Evolutionary conservation across 2,888 invertebrate genomes (phyloP).

Genomic region (Brassicogethes aeneus): DNA sequence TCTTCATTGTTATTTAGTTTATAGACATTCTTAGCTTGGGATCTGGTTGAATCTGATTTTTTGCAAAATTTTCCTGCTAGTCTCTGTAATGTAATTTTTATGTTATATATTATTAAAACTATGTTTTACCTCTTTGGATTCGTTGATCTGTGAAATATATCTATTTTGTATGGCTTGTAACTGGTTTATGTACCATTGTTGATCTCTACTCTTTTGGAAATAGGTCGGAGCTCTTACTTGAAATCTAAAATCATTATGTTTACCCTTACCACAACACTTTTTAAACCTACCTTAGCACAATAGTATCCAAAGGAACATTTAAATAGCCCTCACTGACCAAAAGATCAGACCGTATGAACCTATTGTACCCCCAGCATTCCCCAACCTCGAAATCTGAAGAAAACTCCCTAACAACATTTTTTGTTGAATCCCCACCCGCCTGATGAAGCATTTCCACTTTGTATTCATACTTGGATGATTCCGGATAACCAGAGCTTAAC

Average conservation of each 20-base stretch:
- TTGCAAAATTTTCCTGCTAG: too few species aligned
- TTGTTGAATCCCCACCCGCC: conserved; percentile 68
- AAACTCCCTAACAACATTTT: conserved; percentile 89
- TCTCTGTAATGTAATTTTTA: too few species aligned
- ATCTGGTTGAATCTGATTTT: too few species aligned
- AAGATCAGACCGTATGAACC: conserved; percentile 84
- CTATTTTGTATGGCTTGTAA: conserved; percentile 72
- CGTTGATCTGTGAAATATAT: conserved; percentile 71
- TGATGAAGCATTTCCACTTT: conserved; percentile 93
- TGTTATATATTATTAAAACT: too few species aligned
- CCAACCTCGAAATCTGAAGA: conserved; percentile 94
- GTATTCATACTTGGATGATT: conserved; percentile 92
- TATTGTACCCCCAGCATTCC: conserved; percentile 94
- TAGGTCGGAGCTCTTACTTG: conserved; percentile 91
- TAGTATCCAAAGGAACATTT: conserved; percentile 72
- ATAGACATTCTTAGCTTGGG: too few species aligned
- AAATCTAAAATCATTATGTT: conserved; percentile 51
- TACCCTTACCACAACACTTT: too few species aligned
- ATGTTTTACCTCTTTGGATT: conserved; percentile 78
- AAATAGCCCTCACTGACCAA: conserved; percentile 86
- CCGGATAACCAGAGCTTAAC: conserved; percentile 80
- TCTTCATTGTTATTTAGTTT: too few species aligned
- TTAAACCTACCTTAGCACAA: conserved; percentile 70
- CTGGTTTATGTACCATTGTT: conserved; percentile 86
- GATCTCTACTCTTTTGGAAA: conserved; percentile 87